Percentiles rank a stretch among this genome's conserved stretches.
Conservation (phyloP, 2,113 vertebrate genomes). For the Baryphthengus martii region DNA sequence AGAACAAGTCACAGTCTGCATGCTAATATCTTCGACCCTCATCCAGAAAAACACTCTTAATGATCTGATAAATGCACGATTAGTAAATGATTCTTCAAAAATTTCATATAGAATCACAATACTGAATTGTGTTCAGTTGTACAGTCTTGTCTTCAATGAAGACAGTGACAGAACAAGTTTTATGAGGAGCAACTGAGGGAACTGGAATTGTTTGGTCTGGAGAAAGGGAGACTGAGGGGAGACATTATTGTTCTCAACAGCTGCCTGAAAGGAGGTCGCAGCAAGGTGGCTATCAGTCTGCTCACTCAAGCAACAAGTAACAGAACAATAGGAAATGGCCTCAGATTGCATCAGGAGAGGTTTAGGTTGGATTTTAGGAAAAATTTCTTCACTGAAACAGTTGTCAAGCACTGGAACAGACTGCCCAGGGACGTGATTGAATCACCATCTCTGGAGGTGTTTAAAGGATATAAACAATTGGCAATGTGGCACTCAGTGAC, state of each 20-base stretch:
- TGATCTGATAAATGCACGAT: background rate
- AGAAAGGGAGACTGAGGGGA: background rate
- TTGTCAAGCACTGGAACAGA: background rate
- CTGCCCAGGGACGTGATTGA: background rate
- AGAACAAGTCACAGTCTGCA: background rate
- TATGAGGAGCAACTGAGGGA: background rate
- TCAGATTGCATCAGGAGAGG: background rate
- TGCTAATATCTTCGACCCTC: background rate
- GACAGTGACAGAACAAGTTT: background rate
- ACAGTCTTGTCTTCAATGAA: background rate
- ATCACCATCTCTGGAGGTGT: background rate
- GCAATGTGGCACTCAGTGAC: background rate
- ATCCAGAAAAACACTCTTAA: background rate
- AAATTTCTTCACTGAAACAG: background rate
- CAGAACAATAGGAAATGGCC: background rate
- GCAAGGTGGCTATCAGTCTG: background rate
- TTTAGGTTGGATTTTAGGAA: background rate
- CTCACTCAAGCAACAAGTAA: background rate
- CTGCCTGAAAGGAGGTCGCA: background rate
- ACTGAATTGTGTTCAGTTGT: background rate
- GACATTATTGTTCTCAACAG: background rate
- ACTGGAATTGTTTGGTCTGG: fast-evolving
- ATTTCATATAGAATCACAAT: background rate
- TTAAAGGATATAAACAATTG: background rate
- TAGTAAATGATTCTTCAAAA: background rate